phyloP scores from a whole-genome alignment of 2,888 invertebrate species.

The Apoda limacodes region DNA sequence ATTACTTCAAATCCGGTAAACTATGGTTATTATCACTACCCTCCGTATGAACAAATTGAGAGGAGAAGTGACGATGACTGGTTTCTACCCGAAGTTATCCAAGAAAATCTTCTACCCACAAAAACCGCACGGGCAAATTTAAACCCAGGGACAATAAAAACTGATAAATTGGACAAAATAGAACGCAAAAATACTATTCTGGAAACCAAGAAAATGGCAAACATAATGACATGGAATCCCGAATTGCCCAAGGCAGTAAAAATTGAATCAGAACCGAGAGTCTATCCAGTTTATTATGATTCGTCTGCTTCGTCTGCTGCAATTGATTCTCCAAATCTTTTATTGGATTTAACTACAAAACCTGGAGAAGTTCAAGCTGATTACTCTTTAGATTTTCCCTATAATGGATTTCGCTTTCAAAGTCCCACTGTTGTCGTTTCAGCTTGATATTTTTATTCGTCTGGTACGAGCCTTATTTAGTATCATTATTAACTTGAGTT shows the following conservation, averaged over 20 bases:
- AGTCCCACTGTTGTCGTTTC: slow-evolving; percentile 62
- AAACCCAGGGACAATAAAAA: slow-evolving; percentile 34
- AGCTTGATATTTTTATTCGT: slow-evolving; percentile 48
- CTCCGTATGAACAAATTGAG: slow-evolving; percentile 56
- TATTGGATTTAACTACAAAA: slow-evolving; percentile 44
- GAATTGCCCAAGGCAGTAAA: slow-evolving; percentile 30
- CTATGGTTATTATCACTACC: slow-evolving; percentile 80
- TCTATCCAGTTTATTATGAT: slow-evolving; percentile 40
- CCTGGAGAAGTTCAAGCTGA: slow-evolving; percentile 62
- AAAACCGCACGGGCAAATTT: slow-evolving; percentile 28
- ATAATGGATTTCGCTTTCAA: slow-evolving; percentile 63
- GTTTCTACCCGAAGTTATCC: slow-evolving; percentile 39
- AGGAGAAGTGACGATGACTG: slow-evolving; percentile 48
- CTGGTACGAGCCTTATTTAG: slow-evolving; percentile 40
- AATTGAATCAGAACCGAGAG: slow-evolving; percentile 30
- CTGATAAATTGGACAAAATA: slow-evolving; percentile 37
- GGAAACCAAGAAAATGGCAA: slow-evolving; percentile 20
- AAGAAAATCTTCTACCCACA: slow-evolving; percentile 35
- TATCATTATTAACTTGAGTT: slow-evolving; percentile 37
- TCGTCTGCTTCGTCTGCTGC: slow-evolving; percentile 30
- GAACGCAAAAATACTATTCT: slow-evolving; percentile 21
- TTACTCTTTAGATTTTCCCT: slow-evolving; percentile 56
- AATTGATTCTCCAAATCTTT: slow-evolving; percentile 37
- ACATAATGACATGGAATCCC: slow-evolving; percentile 32
- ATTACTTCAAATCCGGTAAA: slow-evolving; percentile 79